Conservation (phyloP, 2,113 vertebrate species). For the Oreotrochilus melanogaster region DNA sequence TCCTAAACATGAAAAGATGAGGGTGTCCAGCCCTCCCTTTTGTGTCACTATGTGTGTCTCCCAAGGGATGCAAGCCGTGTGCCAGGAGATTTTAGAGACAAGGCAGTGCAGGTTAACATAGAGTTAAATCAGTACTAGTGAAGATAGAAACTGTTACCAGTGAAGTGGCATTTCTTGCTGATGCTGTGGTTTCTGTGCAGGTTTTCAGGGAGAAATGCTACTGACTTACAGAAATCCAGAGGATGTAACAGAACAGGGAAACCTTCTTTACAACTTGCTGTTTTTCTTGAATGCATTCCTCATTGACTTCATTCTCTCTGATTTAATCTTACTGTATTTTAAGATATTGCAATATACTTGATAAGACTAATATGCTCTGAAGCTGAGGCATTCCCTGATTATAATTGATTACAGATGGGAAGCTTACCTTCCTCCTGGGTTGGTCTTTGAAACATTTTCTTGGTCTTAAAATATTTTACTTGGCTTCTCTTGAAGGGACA, state of each 20-base stretch:
- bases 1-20: neutral
- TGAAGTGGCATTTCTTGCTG: neutral
- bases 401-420: constrained; percentile 31
- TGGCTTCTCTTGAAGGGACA: neutral
- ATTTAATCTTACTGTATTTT: constrained; percentile 25
- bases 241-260: neutral
- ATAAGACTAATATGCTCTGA: constrained; percentile 30
- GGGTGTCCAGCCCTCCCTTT: neutral
- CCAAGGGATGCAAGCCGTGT: accelerated
- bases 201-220: neutral
- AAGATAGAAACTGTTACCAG: neutral
- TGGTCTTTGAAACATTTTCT: constrained; percentile 9
- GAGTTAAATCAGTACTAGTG: neutral
- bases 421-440: constrained; percentile 16
- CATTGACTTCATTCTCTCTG: neutral
- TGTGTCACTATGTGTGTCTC: neutral
- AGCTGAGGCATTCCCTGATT: neutral
- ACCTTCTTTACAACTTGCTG: neutral
- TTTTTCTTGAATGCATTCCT: neutral
- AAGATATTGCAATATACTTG: neutral
- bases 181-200: neutral
- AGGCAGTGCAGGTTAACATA: neutral
- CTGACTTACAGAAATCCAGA: neutral
- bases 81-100: neutral
- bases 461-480: constrained; percentile 19